A percentile compares a stretch with the other conserved stretches of the same genome.
phyloP scores from a whole-genome alignment of 2,888 invertebrate genomes.

The Kryphioiulus occultus region DNA sequence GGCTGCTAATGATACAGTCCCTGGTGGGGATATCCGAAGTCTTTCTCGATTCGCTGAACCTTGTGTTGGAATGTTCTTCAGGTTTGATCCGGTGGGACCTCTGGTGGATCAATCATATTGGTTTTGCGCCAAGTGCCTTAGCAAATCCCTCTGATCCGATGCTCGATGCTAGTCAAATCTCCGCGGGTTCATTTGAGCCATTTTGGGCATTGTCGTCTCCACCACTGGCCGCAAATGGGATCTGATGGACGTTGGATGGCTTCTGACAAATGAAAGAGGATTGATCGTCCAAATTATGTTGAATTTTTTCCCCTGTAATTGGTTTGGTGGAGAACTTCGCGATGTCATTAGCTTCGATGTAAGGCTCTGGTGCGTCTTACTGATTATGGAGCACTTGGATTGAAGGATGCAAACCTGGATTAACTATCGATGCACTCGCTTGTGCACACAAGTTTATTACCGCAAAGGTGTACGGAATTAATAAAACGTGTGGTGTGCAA shows the following conservation, averaged over 20 bases:
- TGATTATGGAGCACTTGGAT: too few relatives aligned
- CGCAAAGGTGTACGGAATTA: too few relatives aligned
- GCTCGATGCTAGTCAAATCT: background rate
- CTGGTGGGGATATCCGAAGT: background rate
- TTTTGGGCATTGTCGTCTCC: constrained; percentile 1
- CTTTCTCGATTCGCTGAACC: background rate
- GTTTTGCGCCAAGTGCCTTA: background rate
- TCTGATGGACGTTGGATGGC: background rate
- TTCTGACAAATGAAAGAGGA: constrained; percentile 24
- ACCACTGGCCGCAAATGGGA: background rate
- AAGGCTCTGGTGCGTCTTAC: too few relatives aligned
- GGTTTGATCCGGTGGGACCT: background rate
- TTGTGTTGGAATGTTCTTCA: background rate
- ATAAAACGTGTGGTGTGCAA: too few relatives aligned
- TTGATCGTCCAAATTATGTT: background rate
- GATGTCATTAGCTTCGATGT: too few relatives aligned
- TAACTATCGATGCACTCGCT: too few relatives aligned
- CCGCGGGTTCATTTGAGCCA: background rate
- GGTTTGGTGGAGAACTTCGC: too few relatives aligned
- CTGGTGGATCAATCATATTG: background rate
- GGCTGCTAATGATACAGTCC: background rate
- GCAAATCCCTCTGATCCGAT: background rate
- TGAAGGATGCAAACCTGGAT: too few relatives aligned
- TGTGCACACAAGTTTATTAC: too few relatives aligned
- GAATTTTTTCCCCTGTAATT: too few relatives aligned